A percentile compares a stretch with the other conserved stretches of the same genome.
These are phyloP conservation scores for Sinella curviseta DNA, from an alignment of 1,140 invertebrate genomes.

Conservation along the genomic window DNA sequence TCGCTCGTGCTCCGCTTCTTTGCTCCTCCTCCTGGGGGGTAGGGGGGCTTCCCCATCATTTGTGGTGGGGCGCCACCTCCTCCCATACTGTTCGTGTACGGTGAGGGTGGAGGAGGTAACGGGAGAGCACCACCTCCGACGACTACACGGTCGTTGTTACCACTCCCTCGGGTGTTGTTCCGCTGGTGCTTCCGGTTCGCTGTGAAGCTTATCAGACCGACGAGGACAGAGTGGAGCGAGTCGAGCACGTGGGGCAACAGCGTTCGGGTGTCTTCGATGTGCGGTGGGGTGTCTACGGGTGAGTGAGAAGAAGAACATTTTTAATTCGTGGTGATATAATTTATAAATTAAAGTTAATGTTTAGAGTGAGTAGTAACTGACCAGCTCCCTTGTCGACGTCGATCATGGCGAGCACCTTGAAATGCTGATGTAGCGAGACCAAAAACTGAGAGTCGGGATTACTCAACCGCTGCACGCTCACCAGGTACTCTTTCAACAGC, in stretches of 20 bases:
- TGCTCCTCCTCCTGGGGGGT: too few relatives aligned
- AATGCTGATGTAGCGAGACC: conserved; percentile 68
- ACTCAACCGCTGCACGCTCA: conserved; percentile 84
- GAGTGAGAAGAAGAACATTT: not conserved
- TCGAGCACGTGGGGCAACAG: not conserved
- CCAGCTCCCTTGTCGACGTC: not conserved
- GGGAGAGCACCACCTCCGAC: too few relatives aligned
- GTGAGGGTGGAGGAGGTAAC: too few relatives aligned
- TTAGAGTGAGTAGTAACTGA: too few relatives aligned
- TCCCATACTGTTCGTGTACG: too few relatives aligned
- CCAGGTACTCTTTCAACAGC: conserved; percentile 86
- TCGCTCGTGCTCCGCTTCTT: too few relatives aligned
- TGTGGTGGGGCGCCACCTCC: too few relatives aligned
- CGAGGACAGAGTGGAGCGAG: not conserved
- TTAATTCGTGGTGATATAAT: not conserved
- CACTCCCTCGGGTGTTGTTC: not conserved
- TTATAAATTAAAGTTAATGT: too few relatives aligned
- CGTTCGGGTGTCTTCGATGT: not conserved
- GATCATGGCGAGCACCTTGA: conserved; percentile 68
- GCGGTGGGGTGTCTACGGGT: not conserved
- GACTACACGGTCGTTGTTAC: not conserved
- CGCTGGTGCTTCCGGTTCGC: not conserved
- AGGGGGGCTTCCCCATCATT: too few relatives aligned
- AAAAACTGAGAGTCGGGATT: conserved; percentile 72
- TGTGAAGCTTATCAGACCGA: not conserved